Evolutionary conservation across 1,140 invertebrate species (phyloP).

Genomic region (Physella acuta): DNA sequence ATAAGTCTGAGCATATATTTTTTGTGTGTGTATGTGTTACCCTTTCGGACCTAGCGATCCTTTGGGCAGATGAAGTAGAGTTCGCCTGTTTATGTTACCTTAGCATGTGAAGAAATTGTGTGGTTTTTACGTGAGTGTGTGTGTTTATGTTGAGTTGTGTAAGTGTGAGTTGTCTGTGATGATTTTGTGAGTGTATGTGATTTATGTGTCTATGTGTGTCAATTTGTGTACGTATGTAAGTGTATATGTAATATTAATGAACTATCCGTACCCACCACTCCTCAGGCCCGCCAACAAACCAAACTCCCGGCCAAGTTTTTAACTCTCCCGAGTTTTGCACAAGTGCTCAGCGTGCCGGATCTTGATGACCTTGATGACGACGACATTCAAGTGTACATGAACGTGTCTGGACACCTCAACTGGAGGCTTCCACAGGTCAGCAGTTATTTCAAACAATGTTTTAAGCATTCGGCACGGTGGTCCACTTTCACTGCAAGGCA

Average conservation of each 20-base stretch:
- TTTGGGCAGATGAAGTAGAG: no score
- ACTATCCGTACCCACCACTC: no score
- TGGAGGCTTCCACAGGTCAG: constrained; percentile 27
- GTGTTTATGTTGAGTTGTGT: neutral
- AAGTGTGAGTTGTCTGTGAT: neutral
- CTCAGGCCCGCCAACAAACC: neutral
- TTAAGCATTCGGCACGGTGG: neutral
- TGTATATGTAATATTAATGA: no score
- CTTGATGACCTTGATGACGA: constrained; percentile 21
- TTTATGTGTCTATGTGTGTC: neutral
- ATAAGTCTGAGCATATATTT: neutral
- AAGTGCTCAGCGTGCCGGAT: constrained; percentile 25
- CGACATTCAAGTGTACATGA: constrained; percentile 9
- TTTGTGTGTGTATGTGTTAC: neutral
- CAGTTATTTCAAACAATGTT: neutral
- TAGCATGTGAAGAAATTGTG: neutral
- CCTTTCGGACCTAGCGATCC: no score
- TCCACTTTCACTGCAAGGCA: neutral
- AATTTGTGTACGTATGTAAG: no score
- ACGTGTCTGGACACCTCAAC: constrained; percentile 12
- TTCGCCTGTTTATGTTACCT: no score
- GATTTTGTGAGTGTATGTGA: neutral
- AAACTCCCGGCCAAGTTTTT: neutral
- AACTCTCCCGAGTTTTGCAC: constrained; percentile 7
- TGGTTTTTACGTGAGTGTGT: neutral